A percentile compares a stretch with the other conserved stretches of the same genome.
Evolutionary conservation across 2,797 vertebrate species (phyloP).

Genomic region (Glyptemys insculpta): DNA sequence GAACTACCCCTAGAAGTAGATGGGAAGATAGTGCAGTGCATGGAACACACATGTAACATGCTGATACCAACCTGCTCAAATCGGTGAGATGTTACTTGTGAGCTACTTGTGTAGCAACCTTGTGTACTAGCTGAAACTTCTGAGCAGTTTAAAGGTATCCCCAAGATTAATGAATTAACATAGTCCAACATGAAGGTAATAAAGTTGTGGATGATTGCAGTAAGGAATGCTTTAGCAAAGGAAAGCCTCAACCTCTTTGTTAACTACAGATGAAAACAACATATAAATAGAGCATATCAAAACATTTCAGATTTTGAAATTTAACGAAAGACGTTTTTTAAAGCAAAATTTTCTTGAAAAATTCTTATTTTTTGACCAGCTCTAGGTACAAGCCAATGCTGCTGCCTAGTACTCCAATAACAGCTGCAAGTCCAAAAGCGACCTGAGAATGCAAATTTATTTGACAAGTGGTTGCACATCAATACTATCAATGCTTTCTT

Average conservation of each 20-base stretch:
- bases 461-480: neutral
- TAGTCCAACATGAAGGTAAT: neutral
- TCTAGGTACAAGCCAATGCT: neutral
- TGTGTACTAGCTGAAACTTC: neutral
- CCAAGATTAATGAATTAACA: neutral
- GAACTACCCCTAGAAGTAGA: neutral
- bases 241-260: neutral
- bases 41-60: neutral
- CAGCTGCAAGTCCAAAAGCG: neutral
- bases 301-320: neutral
- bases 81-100: neutral
- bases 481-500: neutral
- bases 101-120: no score
- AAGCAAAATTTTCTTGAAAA: neutral
- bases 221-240: neutral
- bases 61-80: neutral
- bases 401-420: neutral
- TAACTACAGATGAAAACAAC: neutral
- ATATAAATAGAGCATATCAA: neutral
- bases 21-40: neutral
- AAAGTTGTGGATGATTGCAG: neutral
- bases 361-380: neutral
- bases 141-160: neutral
- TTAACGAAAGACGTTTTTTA: neutral
- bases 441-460: neutral